Evolutionary conservation across 2,888 invertebrate genomes (phyloP).

Genomic region (Carabus problematicus): DNA sequence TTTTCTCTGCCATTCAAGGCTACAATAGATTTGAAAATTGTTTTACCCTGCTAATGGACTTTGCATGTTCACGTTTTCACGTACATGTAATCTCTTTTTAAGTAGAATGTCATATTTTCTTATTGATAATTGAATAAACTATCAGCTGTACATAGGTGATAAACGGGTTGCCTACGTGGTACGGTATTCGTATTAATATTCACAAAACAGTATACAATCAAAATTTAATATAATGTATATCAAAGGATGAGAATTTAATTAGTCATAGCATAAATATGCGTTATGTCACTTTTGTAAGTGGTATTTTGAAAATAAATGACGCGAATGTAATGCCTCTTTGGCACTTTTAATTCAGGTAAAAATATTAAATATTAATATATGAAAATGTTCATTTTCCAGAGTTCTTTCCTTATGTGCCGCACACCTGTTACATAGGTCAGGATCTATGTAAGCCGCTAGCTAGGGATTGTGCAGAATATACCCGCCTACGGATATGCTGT

Average conservation of each 20-base stretch:
- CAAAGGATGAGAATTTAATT: too few species aligned
- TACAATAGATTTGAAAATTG: background rate
- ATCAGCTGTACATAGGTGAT: background rate
- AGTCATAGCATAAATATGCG: too few species aligned
- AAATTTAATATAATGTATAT: too few species aligned
- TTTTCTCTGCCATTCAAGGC: background rate
- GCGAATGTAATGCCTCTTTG: too few species aligned
- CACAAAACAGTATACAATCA: too few species aligned
- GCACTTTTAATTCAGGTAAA: background rate
- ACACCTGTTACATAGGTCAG: slow-evolving; percentile 71
- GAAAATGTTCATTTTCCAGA: slow-evolving; percentile 59
- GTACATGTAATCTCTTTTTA: background rate
- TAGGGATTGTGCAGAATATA: slow-evolving; percentile 69
- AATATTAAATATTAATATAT: background rate
- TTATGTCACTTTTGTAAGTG: too few species aligned
- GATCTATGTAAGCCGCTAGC: slow-evolving; percentile 67
- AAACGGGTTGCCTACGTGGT: slow-evolving; percentile 8
- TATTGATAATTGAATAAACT: too few species aligned
- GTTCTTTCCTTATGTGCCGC: slow-evolving; percentile 72
- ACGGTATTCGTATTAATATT: background rate
- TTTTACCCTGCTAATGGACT: background rate
- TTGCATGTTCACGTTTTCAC: background rate
- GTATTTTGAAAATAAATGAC: background rate
- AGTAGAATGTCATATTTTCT: background rate
- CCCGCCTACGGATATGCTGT: slow-evolving; percentile 70